Percentiles rank a stretch among this genome's conserved stretches.
These are phyloP conservation scores for Leptogaster cylindrica DNA, from an alignment of 2,888 invertebrate species.

Conservation along the genomic window DNA sequence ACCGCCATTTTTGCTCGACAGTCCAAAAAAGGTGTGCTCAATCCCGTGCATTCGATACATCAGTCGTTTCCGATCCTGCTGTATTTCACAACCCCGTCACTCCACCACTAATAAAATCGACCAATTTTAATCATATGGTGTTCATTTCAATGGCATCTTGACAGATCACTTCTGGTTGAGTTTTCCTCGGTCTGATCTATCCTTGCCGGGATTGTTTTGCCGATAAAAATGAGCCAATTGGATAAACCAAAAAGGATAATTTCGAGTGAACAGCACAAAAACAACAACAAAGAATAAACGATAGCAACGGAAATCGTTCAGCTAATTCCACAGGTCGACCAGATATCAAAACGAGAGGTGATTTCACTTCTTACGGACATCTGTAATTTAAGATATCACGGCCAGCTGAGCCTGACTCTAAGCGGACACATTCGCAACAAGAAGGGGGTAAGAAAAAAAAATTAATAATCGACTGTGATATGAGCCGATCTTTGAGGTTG, in stretches of 20 bases:
- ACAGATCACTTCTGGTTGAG: conserved; percentile 50
- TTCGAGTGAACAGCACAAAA: neutral
- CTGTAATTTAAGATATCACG: conserved; percentile 32
- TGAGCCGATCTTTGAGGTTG: neutral
- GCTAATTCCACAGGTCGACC: conserved; percentile 25
- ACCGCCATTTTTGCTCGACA: neutral
- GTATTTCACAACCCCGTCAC: neutral
- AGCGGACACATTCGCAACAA: neutral
- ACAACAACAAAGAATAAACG: neutral
- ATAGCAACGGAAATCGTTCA: conserved; percentile 20
- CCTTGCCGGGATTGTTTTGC: conserved; percentile 13
- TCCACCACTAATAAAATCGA: conserved; percentile 39
- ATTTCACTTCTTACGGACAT: conserved; percentile 25
- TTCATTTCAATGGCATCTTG: conserved; percentile 52
- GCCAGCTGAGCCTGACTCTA: neutral
- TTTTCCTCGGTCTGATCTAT: conserved; percentile 29
- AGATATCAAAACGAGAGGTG: conserved; percentile 38
- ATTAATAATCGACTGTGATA: conserved; percentile 38
- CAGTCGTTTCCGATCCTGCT: neutral
- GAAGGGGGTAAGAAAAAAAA: neutral
- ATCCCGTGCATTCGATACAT: conserved; percentile 38
- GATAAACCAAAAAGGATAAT: conserved; percentile 26
- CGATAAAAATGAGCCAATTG: conserved; percentile 32
- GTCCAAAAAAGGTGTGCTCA: conserved; percentile 14
- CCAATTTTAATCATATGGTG: conserved; percentile 51